Evolutionary conservation across 2,113 vertebrate genomes (phyloP).

Genomic region (Australoheros scitulus): DNA sequence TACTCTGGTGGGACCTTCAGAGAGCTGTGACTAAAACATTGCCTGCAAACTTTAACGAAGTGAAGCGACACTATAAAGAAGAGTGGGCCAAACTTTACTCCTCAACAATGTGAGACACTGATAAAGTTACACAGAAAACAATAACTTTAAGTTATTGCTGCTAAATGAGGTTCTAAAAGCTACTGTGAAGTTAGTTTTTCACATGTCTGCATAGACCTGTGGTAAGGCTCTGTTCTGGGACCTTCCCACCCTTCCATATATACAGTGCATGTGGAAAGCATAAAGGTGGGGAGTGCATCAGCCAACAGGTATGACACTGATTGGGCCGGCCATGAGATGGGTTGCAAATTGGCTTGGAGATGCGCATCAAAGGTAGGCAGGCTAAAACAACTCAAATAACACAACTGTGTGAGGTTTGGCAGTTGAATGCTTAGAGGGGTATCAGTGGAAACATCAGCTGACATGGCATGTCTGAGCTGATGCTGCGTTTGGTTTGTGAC

Average conservation of each 20-base stretch:
- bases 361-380: not conserved
- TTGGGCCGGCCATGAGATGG: too few relatives aligned
- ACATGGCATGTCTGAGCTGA: too few relatives aligned
- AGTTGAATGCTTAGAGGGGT: too few relatives aligned
- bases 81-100: too few relatives aligned
- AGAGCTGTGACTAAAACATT: too few relatives aligned
- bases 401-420: not conserved
- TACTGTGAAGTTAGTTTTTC: not conserved
- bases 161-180: not conserved
- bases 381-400: not conserved
- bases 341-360: not conserved
- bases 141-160: too few relatives aligned
- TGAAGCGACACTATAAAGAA: too few relatives aligned
- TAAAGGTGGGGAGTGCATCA: not conserved
- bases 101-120: too few relatives aligned
- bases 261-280: not conserved
- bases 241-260: not conserved
- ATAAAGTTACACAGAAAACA: too few relatives aligned
- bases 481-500: not conserved
- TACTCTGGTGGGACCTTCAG: too few relatives aligned
- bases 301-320: not conserved
- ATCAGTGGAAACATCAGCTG: not conserved
- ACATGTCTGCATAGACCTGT: not conserved
- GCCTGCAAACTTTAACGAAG: too few relatives aligned
- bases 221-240: not conserved